Percentiles rank a stretch among this genome's conserved stretches.
Evolutionary conservation across 2,797 vertebrate genomes (phyloP).

Genomic region (Coregonus ussuriensis): DNA sequence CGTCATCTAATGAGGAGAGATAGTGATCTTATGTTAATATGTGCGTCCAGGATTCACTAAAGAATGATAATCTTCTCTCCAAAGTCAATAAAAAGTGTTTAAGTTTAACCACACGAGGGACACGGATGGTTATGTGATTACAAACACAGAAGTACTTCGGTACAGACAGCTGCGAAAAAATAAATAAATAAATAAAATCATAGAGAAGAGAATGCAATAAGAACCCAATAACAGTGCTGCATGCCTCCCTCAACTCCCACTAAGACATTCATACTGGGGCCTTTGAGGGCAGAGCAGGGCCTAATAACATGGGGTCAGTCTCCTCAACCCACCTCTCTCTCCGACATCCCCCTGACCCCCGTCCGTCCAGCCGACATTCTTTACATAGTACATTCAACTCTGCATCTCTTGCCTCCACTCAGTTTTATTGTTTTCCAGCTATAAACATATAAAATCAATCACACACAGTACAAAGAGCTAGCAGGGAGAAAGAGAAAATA

Average conservation of each 20-base stretch:
- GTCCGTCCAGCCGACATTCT: conserved; percentile 42
- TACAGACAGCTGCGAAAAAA: conserved; percentile 52
- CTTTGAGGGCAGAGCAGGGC: conserved; percentile 42
- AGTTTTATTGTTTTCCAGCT: conserved; percentile 33
- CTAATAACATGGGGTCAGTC: conserved; percentile 65
- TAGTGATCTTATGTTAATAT: conserved; percentile 22
- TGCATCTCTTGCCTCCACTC: conserved; percentile 33
- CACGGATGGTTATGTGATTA: conserved; percentile 54
- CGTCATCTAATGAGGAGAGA: conserved; percentile 47
- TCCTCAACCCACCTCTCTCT: conserved; percentile 46
- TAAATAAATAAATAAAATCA: conserved; percentile 43
- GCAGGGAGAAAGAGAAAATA: conserved; percentile 26
- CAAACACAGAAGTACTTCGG: conserved; percentile 56
- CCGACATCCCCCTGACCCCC: conserved; percentile 22
- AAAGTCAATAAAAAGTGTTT: conserved; percentile 59
- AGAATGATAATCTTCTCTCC: conserved; percentile 61
- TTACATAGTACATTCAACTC: conserved; percentile 58
- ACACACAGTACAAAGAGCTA: conserved; percentile 18
- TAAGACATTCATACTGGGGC: conserved; percentile 57
- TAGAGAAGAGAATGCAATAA: conserved; percentile 67
- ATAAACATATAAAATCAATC: conserved; percentile 34
- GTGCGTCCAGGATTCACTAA: conserved; percentile 34
- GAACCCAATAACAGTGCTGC: conserved; percentile 54
- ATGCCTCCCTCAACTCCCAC: conserved; percentile 66
- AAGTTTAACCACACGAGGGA: conserved; percentile 55